These are phyloP conservation scores for Drosophila paramelanica DNA, from an alignment of 2,888 invertebrate species.

Conservation along the genomic window DNA sequence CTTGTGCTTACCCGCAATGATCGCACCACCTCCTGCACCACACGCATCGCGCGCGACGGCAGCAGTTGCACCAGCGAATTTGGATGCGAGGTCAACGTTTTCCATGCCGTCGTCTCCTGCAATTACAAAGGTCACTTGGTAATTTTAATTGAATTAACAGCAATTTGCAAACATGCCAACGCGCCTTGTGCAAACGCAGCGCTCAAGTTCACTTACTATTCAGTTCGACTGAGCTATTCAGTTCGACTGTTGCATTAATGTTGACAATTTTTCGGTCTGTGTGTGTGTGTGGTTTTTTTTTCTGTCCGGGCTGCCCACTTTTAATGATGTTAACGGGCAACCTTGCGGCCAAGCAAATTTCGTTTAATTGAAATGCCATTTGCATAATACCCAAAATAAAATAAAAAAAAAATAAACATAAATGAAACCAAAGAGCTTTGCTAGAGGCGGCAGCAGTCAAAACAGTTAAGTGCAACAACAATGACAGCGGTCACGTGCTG, in stretches of 20 bases:
- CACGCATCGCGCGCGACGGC: constrained; percentile 85
- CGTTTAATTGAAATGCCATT: constrained; percentile 77
- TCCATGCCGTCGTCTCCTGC: constrained; percentile 85
- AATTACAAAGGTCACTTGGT: constrained; percentile 53
- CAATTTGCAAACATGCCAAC: constrained; percentile 54
- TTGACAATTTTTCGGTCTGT: constrained; percentile 52
- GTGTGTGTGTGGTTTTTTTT: constrained; percentile 12
- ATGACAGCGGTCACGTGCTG: constrained; percentile 64
- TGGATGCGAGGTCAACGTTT: constrained; percentile 84
- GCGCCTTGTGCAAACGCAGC: constrained; percentile 56
- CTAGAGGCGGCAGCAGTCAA: constrained; percentile 33
- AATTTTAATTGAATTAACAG: constrained; percentile 45
- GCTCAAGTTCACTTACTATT: constrained; percentile 56
- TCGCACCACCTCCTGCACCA: constrained; percentile 85
- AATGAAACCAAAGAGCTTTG: constrained; percentile 16
- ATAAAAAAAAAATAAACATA: constrained; percentile 1
- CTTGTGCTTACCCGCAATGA: constrained; percentile 82
- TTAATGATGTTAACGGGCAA: constrained; percentile 69
- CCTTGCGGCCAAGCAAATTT: constrained; percentile 65
- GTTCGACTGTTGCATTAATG: constrained; percentile 48
- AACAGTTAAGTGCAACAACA: constrained; percentile 48
- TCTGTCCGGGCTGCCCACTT: constrained; percentile 37
- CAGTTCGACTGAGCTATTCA: neutral
- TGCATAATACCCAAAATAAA: constrained; percentile 57
- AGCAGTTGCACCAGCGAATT: constrained; percentile 84